These are phyloP conservation scores for Cyphomyrus plagiostoma DNA, from an alignment of 2,113 vertebrate genomes.

Conservation along the genomic window DNA sequence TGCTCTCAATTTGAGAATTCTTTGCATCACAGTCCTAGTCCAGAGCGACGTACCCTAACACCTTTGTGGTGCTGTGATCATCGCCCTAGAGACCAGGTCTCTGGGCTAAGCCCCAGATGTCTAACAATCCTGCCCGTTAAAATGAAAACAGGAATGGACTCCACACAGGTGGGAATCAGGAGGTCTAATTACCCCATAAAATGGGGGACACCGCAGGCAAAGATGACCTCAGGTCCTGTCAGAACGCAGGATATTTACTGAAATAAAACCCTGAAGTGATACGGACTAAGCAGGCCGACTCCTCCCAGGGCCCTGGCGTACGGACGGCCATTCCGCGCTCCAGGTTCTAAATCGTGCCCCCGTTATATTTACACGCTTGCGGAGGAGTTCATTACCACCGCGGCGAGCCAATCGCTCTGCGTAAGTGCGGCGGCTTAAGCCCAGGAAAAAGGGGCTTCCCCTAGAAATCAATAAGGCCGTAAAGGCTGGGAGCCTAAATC, in stretches of 20 bases:
- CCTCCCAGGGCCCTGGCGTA: not conserved
- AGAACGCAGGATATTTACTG: not conserved
- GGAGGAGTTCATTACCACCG: slow-evolving; percentile 65
- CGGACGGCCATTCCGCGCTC: slow-evolving; percentile 31
- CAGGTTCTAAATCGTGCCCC: slow-evolving; percentile 46
- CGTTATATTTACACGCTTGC: slow-evolving; percentile 55
- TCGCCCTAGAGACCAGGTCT: not conserved
- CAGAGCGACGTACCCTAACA: too few relatives aligned
- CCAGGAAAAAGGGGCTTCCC: slow-evolving; percentile 43
- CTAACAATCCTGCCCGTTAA: not conserved
- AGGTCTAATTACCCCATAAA: not conserved
- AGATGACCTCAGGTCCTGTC: not conserved
- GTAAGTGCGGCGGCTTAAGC: slow-evolving; percentile 55
- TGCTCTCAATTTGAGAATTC: not conserved
- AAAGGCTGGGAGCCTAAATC: slow-evolving; percentile 77
- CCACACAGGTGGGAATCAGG: not conserved
- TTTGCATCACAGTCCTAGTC: not conserved
- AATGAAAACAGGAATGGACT: not conserved
- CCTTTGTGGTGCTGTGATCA: too few relatives aligned
- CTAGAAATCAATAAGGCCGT: slow-evolving; percentile 72
- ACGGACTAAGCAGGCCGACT: not conserved
- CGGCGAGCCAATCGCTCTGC: slow-evolving; percentile 74
- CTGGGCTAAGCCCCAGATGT: not conserved
- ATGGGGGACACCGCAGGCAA: not conserved
- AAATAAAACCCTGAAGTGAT: not conserved